These are phyloP conservation scores for Caenorhabditis macrosperma DNA, from an alignment of 2,888 invertebrate genomes.

Conservation along the genomic window DNA sequence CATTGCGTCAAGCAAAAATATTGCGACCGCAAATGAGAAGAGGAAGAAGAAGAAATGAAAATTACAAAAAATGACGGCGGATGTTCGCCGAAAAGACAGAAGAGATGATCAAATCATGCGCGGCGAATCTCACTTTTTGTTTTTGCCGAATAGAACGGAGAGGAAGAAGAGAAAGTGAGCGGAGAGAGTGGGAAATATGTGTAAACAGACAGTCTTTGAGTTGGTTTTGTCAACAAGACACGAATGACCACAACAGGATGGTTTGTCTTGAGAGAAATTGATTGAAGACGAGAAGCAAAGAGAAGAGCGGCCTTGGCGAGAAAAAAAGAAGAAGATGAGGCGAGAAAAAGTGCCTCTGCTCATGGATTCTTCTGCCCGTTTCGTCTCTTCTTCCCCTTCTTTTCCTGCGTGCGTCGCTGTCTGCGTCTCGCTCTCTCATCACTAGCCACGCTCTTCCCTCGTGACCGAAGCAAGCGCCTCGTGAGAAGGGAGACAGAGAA, in stretches of 20 bases:
- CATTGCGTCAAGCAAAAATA: too few relatives aligned
- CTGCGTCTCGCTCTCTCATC: slow-evolving; percentile 15
- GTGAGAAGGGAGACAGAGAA: neutral
- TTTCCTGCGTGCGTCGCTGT: neutral
- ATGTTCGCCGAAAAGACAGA: neutral
- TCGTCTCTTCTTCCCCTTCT: neutral
- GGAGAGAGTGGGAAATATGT: slow-evolving; percentile 7
- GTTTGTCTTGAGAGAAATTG: neutral
- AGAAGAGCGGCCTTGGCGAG: neutral
- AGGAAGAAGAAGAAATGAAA: slow-evolving; percentile 3
- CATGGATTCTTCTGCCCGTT: slow-evolving; percentile 12
- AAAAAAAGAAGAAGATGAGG: slow-evolving; percentile 15
- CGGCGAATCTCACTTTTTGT: slow-evolving; percentile 21
- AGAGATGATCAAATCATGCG: slow-evolving; percentile 46
- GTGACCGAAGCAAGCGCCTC: slow-evolving; percentile 13
- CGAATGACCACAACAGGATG: neutral
- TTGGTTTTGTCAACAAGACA: slow-evolving; percentile 15
- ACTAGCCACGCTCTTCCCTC: slow-evolving; percentile 18
- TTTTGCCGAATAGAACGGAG: slow-evolving; percentile 13
- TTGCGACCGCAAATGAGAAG: too few relatives aligned
- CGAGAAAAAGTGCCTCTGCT: slow-evolving; percentile 22
- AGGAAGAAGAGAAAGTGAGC: neutral
- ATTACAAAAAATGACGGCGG: neutral
- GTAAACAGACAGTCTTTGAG: slow-evolving; percentile 9
- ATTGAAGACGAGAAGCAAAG: slow-evolving; percentile 7